Evolutionary conservation across 1,140 invertebrate genomes (phyloP).

Genomic region (Alviniconcha marisindica): DNA sequence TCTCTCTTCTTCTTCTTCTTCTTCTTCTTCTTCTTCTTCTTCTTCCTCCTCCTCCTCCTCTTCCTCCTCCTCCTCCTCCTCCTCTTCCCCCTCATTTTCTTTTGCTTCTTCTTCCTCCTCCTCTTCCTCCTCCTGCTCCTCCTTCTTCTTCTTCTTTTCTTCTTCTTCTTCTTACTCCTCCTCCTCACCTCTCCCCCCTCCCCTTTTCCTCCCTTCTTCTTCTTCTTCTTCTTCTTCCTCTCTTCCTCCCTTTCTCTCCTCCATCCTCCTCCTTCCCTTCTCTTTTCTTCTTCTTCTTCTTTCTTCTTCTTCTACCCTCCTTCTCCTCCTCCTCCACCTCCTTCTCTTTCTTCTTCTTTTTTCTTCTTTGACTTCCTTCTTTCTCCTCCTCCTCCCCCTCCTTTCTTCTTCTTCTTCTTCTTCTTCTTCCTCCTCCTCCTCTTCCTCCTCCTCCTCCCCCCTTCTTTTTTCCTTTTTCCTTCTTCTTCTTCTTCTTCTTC

Average conservation of each 20-base stretch:
- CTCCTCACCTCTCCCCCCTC: background rate
- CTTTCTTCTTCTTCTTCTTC: constrained; percentile 30
- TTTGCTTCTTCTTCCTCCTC: constrained; percentile 1
- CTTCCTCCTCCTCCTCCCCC: background rate
- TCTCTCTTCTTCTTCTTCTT: background rate
- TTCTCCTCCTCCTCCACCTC: background rate
- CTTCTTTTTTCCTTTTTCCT: constrained; percentile 29
- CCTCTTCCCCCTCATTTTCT: constrained; percentile 53
- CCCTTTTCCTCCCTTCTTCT: background rate
- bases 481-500: constrained; percentile 27
- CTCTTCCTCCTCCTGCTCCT: constrained; percentile 36
- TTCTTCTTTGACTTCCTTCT: constrained; percentile 48
- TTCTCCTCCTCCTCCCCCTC: background rate
- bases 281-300: background rate
- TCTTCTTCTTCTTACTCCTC: no score
- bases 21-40: background rate
- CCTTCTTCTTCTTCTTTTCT: constrained; percentile 41
- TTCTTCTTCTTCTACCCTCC: constrained; percentile 9
- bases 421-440: constrained; percentile 28
- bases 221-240: background rate
- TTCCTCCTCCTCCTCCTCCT: constrained; percentile 45
- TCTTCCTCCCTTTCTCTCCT: background rate
- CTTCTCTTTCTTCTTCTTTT: background rate
- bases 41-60: background rate
- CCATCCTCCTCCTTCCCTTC: constrained; percentile 38